Evolutionary conservation across 2,113 vertebrate genomes (phyloP).

Genomic region (Macquaria australasica): DNA sequence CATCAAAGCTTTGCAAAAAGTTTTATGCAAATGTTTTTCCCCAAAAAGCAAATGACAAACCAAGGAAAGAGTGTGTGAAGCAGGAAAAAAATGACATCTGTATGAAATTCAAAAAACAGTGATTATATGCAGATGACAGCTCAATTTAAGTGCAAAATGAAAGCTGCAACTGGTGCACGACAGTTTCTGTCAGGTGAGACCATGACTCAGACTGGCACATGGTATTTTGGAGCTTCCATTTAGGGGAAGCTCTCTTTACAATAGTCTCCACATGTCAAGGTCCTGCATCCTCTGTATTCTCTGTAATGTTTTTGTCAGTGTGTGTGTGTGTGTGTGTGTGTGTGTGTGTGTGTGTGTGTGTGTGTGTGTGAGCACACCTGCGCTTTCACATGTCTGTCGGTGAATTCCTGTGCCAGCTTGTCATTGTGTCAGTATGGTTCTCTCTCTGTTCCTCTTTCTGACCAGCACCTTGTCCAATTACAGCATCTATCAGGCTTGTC

Average conservation of each 20-base stretch:
- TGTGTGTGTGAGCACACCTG: slow-evolving; percentile 26
- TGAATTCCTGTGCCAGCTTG: slow-evolving; percentile 31
- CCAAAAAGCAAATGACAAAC: slow-evolving; percentile 3
- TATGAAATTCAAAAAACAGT: background rate
- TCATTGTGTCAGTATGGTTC: slow-evolving; percentile 36
- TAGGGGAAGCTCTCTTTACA: background rate
- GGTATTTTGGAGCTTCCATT: slow-evolving; percentile 2
- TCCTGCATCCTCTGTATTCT: slow-evolving; percentile 7
- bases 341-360: background rate
- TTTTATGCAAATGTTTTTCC: background rate
- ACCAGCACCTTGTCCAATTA: slow-evolving; percentile 67
- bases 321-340: background rate
- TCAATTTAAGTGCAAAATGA: background rate
- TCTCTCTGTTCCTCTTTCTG: slow-evolving; percentile 45
- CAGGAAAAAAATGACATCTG: background rate
- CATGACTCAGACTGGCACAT: background rate
- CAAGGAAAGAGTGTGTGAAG: background rate
- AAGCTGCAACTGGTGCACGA: background rate
- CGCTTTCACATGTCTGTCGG: slow-evolving; percentile 37
- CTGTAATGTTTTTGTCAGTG: slow-evolving; percentile 21
- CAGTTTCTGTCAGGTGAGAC: slow-evolving; percentile 5
- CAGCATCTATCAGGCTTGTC: slow-evolving; percentile 42
- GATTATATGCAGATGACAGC: slow-evolving; percentile 4
- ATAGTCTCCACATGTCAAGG: slow-evolving; percentile 7
- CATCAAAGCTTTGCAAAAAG: slow-evolving; percentile 10